Conservation (phyloP, 2,888 invertebrate species). For the Philhelius pedissequus region DNA sequence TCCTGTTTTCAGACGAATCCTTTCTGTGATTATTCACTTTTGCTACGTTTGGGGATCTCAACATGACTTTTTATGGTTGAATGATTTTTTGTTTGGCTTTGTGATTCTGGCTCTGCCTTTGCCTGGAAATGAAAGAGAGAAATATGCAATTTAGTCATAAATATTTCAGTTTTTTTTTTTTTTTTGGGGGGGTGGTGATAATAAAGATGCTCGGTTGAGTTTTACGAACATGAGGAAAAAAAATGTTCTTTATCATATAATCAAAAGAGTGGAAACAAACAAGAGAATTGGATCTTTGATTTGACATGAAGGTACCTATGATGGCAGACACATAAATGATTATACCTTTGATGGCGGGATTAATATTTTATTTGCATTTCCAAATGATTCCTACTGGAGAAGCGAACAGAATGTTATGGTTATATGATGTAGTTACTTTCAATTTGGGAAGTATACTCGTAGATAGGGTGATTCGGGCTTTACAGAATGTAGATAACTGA, state of each 20-base stretch:
- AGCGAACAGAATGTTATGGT: neutral
- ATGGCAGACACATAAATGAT: constrained; percentile 34
- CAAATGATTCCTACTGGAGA: neutral
- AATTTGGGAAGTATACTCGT: too few relatives aligned
- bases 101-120: neutral
- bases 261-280: neutral
- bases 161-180: constrained; percentile 50
- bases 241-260: neutral
- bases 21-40: constrained; percentile 31
- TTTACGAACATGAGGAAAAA: neutral
- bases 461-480: too few relatives aligned
- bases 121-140: constrained; percentile 34
- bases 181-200: neutral
- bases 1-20: constrained; percentile 49
- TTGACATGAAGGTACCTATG: constrained; percentile 44
- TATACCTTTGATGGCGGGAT: constrained; percentile 26
- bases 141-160: constrained; percentile 60
- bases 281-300: constrained; percentile 19
- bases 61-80: constrained; percentile 32
- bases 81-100: neutral
- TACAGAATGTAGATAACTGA: too few relatives aligned
- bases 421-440: neutral
- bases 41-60: constrained; percentile 35
- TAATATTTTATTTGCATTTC: constrained; percentile 38
- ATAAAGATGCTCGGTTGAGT: neutral